Base-by-base conservation (phyloP, 2,888 invertebrate genomes). In the Tinea trinotella region DNA sequence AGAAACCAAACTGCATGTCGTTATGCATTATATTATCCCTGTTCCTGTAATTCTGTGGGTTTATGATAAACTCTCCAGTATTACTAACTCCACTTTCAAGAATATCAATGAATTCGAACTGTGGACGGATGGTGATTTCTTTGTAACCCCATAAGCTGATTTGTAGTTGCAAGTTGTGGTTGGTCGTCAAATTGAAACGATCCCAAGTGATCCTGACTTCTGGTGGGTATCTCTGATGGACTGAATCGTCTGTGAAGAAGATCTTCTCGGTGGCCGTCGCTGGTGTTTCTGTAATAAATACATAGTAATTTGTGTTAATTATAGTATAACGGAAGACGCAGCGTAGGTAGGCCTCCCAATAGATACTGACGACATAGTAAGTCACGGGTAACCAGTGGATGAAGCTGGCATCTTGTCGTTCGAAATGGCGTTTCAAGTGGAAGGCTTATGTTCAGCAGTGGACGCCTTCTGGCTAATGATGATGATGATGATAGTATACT, bases 61-160 rank as follows among this genome's bases (percentile, higher is more conserved):
- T 87, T 52, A 96, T 93, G 0, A 89, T 87, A 64, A 92, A 93
- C 55, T 86, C 84, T 2, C 96, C 96, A 6, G 88, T 88, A 61
- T 94, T 94, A 0, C 88, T 82, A 0, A 87, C 76, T 30, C 88
- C 83, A 10, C 88, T 87, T 70, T 92, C 92, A 52, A 95, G 87
- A 60, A 90, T 86, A 58, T 93, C 93, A 56, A 97, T 96, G 67
- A 89, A 96, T 57, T 94, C 88, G 48, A 97, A 80, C 65, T 95
- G 92, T 0, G 97, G 97, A 64, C 81, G 67, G 56, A 94, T 94
- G 0, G 93, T 93, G 0, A 91, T 89, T 75, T 97, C 97, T 53
- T 93, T 89, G 77, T 97, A 97, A 0, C 97, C 97, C 93, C 94
- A 97, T 9, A 97, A 74, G 0, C 94, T 93, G 61, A 97, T 93